Base-by-base conservation (phyloP, 2,888 invertebrate species). In the Polyploca ridens region DNA sequence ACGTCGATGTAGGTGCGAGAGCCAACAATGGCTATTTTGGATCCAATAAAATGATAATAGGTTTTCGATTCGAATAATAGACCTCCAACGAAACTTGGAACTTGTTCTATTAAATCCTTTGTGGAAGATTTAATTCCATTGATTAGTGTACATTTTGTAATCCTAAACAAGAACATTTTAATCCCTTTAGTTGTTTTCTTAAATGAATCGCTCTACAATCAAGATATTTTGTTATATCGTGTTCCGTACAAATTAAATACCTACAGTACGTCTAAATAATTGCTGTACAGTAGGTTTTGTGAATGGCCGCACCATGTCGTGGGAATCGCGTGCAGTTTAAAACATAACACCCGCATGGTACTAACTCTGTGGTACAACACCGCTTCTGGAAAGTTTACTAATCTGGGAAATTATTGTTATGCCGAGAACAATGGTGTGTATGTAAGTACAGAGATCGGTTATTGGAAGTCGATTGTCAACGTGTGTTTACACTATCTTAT, bases 351-450 rank as follows among this genome's bases (percentile, higher is more conserved):
- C 79, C 78, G 79, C 80, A 83, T 83, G 74, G 69, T 63, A 72
- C 58, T 69, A 72, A 67, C 73, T 68, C 67, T 71, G 65, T 76
- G 68, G 76, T 81, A 75, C 81, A 72, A 80, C 74, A 77, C 75
- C 72, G 69, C 66, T 77, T 78, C 82, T 85, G 77, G 90, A 90
- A 88, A 90, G 88, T 89, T 86, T 84, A 85, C 81, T 81, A 86
- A 88, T 86, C 84, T 86, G 84, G 77, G 86, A 87, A 86, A 78
- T 77, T 77, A 76, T 79, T 72, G 67, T 66, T 64, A 69, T 67
- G 49, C 41, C 41, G 57, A 72, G 81, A 90, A 91, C 91, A 91
- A 91, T 90, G 79, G 83, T 64, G 69, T 73, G 69, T 77, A 74
- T n/a, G 69, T 77, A 74, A 69, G 65, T 69, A 67, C 67, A 67